Percentiles rank a stretch among this genome's conserved stretches.
Conservation (phyloP, 2,888 invertebrate species). For the Plagodis pulveraria region DNA sequence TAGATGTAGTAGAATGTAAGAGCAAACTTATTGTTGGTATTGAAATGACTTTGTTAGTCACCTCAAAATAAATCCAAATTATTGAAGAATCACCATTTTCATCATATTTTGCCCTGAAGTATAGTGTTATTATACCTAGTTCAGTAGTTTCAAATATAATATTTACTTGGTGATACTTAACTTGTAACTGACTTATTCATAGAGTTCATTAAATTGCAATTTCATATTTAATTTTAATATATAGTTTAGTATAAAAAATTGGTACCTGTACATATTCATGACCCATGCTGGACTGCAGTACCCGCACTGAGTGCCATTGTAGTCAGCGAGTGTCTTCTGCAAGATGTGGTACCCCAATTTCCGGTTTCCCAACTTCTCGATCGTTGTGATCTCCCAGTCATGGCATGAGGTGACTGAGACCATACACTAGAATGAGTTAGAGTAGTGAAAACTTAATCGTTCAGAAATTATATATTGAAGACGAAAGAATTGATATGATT, state of each 20-base stretch:
- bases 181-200: neutral
- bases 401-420: constrained; percentile 78
- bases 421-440: constrained; percentile 65
- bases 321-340: constrained; percentile 83
- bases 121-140: too few species aligned
- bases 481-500: too few species aligned
- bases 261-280: constrained; percentile 64
- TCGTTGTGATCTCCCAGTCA: constrained; percentile 88
- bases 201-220: neutral
- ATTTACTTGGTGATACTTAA: neutral
- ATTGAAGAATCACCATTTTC: too few species aligned
- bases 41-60: too few species aligned
- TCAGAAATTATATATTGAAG: too few species aligned
- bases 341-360: constrained; percentile 86
- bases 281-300: constrained; percentile 83
- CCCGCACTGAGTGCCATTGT: constrained; percentile 88
- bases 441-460: too few species aligned
- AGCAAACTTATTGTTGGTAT: too few species aligned
- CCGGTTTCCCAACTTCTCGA: constrained; percentile 88
- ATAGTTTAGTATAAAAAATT: neutral
- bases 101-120: too few species aligned
- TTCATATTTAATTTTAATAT: too few species aligned
- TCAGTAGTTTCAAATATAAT: too few species aligned
- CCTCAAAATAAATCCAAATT: too few species aligned
- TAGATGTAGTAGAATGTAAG: too few species aligned